Evolutionary conservation across 2,113 vertebrate species (phyloP).

Genomic region (Albula goreensis): DNA sequence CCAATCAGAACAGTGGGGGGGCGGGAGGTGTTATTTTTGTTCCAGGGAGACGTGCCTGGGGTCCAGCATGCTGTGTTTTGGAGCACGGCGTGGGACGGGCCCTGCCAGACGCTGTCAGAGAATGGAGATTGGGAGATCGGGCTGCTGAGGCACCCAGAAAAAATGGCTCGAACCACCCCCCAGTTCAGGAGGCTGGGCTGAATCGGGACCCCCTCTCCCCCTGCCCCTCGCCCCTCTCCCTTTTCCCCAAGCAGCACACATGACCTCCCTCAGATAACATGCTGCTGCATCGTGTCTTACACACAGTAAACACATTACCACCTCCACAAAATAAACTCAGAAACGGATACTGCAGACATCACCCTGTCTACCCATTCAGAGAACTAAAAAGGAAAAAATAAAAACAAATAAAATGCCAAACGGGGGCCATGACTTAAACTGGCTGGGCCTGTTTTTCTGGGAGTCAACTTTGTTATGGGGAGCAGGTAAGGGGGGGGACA

Average conservation of each 20-base stretch:
- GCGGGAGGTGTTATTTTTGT: conserved; percentile 56
- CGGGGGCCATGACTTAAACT: too few species aligned
- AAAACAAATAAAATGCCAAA: too few species aligned
- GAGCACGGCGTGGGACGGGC: conserved; percentile 64
- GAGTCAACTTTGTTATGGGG: neutral
- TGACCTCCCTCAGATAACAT: neutral
- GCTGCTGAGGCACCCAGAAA: conserved; percentile 4
- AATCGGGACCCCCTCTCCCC: conserved; percentile 1
- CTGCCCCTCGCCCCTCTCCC: conserved; percentile 15
- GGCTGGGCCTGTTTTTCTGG: neutral
- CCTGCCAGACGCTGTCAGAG: conserved; percentile 5
- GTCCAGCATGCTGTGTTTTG: conserved; percentile 58
- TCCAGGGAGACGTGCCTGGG: conserved; percentile 61
- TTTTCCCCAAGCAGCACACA: neutral
- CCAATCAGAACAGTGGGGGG: neutral
- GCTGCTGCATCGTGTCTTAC: too few species aligned
- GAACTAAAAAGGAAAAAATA: too few species aligned
- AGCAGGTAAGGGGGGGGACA: too few species aligned
- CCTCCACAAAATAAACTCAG: neutral
- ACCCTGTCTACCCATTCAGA: too few species aligned
- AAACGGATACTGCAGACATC: too few species aligned
- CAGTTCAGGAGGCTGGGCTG: conserved; percentile 6
- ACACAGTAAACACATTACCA: neutral
- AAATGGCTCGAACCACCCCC: neutral
- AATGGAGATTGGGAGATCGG: conserved; percentile 10